Percentiles rank a stretch among this genome's conserved stretches.
These are phyloP conservation scores for Smithornis capensis DNA, from an alignment of 2,113 vertebrate genomes.

Conservation along the genomic window DNA sequence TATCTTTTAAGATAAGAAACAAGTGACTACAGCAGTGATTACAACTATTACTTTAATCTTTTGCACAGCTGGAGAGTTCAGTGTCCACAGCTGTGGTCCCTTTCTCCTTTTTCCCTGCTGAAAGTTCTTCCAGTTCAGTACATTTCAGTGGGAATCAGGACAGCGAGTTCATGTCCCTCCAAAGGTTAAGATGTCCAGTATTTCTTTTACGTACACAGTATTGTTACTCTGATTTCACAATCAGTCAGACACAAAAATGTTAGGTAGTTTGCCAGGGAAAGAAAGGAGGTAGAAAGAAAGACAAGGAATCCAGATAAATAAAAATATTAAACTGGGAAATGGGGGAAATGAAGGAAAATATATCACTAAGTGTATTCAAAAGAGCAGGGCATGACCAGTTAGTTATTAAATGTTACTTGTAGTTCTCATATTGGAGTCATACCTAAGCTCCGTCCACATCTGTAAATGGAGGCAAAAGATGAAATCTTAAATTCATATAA, in stretches of 20 bases:
- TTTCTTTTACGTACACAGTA: not conserved
- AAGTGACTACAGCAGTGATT: not conserved
- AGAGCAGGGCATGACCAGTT: not conserved
- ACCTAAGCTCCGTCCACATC: not conserved
- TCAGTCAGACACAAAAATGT: constrained; percentile 31
- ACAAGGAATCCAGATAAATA: not conserved
- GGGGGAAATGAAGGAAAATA: not conserved
- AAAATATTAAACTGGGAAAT: not conserved
- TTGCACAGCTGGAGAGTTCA: constrained; percentile 6
- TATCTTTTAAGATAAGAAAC: not conserved
- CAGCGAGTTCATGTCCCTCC: not conserved
- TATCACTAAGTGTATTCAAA: not conserved
- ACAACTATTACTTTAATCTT: not conserved
- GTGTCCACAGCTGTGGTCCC: not conserved
- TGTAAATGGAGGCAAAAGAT: not conserved
- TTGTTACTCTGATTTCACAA: constrained; percentile 46
- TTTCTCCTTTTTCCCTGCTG: not conserved
- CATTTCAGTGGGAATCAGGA: not conserved
- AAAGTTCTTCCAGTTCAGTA: constrained; percentile 28
- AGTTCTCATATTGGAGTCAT: not conserved
- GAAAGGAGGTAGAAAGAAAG: not conserved
- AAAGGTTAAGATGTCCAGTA: constrained; percentile 11
- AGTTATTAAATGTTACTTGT: not conserved
- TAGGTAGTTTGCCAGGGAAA: constrained; percentile 8
- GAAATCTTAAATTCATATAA: not conserved